A percentile compares a stretch with the other conserved stretches of the same genome.
Evolutionary conservation across 2,113 vertebrate genomes (phyloP).

Genomic region (Zosterops japonicus): DNA sequence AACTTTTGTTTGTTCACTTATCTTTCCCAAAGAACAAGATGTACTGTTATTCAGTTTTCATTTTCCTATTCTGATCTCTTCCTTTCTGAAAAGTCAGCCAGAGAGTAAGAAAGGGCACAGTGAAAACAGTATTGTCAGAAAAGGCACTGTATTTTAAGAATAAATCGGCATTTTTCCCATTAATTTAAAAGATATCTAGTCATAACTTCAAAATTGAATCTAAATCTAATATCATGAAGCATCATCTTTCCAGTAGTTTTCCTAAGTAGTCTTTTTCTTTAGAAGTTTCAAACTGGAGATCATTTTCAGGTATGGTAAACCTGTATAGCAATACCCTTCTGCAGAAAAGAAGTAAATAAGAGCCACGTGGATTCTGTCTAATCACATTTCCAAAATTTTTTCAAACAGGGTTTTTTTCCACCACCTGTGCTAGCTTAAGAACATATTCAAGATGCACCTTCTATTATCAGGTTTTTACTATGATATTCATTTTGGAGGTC

Average conservation of each 20-base stretch:
- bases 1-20: not conserved
- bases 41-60: not conserved
- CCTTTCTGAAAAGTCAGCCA: not conserved
- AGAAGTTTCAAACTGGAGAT: not conserved
- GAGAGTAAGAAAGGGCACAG: not conserved
- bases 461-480: not conserved
- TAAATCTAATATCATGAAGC: not conserved
- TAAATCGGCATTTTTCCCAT: not conserved
- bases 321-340: not conserved
- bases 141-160: not conserved
- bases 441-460: not conserved
- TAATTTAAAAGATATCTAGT: not conserved
- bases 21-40: not conserved
- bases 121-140: not conserved
- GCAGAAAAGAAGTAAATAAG: not conserved
- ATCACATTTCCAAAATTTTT: not conserved
- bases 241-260: not conserved
- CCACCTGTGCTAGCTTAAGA: not conserved
- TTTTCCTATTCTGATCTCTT: not conserved
- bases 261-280: not conserved
- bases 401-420: not conserved
- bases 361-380: not conserved
- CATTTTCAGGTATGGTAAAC: not conserved
- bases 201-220: not conserved
- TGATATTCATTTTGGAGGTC: not conserved